Evolutionary conservation across 2,797 vertebrate genomes (phyloP), one percentile per base, ranked within the genome.

Genomic region (Artibeus lituratus): DNA sequence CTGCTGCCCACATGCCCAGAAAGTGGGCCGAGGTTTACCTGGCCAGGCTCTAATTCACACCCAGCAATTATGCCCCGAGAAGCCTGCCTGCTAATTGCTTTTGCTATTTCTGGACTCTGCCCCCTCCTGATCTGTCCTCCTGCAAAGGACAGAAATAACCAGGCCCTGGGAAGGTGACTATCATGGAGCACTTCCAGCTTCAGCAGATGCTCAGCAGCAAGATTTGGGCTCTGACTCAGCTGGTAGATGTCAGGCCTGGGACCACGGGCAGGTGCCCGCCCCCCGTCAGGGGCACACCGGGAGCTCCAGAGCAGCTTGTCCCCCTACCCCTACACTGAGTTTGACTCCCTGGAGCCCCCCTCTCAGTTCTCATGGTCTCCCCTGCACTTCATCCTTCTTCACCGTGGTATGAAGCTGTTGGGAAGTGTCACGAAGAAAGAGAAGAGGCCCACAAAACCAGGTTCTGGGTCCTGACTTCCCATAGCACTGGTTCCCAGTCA

Each of bases 81-180:
- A 92, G 94, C 78, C 49, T 0, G 57, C 37, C 74, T 81, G 76
- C 85, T 97, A 96, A 97, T 97, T 96, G 94, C 86, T 95, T 96
- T 93, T 96, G 94, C 96, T 97, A 81, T 97, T 97, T 97, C 94
- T 97, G 94, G 94, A 92, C 74, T 89, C 87, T 95, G 85, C 86
- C 90, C 51, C 76, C 74, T 96, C 94, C 90, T 91, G 95, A 74
- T 94, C 87, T 59, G 57, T 94, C 95, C 92, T 96, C 82, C 87
- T 91, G 96, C 69, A 86, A 32, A 65, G 92, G 96, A 97, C 95
- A 95, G 96, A 97, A 96, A 98, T 97, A 97, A 95, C 94, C 94
- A 57, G 77, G 91, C 78, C 44, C 93, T 96, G 55, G 55, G 94
- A 26, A 82, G 81, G 70, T 92, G 76, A 97, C 97, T 95, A 97